A percentile compares a stretch with the other conserved stretches of the same genome.
Evolutionary conservation across 2,888 invertebrate species (phyloP).

Genomic region (Machimus rusticus): DNA sequence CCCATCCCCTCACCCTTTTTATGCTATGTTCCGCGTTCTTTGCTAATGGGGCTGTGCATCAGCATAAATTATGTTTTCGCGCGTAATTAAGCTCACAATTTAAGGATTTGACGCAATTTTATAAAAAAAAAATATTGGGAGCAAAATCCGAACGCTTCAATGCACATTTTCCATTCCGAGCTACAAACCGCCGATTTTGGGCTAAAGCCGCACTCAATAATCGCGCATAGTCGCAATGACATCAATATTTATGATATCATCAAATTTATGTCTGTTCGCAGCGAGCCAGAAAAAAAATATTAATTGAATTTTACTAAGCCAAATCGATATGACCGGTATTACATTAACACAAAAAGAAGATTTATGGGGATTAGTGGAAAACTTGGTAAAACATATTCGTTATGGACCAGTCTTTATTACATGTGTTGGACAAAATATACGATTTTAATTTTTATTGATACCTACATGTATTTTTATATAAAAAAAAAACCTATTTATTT

Average conservation of each 20-base stretch:
- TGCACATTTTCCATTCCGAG: not conserved
- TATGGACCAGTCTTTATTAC: not conserved
- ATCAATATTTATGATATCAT: not conserved
- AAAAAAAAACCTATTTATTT: not conserved
- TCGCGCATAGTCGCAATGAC: not conserved
- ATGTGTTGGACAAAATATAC: not conserved
- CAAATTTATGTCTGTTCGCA: not conserved
- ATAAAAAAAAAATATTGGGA: not conserved
- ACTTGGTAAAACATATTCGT: not conserved
- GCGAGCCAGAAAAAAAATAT: not conserved
- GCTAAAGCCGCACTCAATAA: not conserved
- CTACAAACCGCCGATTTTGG: not conserved
- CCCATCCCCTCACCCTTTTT: not conserved
- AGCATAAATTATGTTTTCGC: not conserved
- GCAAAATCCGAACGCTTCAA: not conserved
- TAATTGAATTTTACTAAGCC: not conserved
- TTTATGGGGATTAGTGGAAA: not conserved
- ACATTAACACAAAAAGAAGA: not conserved
- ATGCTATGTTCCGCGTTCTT: not conserved
- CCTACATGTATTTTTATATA: too few species aligned
- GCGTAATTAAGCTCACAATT: not conserved
- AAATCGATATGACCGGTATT: not conserved
- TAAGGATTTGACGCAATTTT: not conserved
- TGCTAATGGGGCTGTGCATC: not conserved
- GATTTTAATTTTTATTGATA: not conserved